phyloP scores from a whole-genome alignment of 2,113 vertebrate species.

The Leucopternis melanops region DNA sequence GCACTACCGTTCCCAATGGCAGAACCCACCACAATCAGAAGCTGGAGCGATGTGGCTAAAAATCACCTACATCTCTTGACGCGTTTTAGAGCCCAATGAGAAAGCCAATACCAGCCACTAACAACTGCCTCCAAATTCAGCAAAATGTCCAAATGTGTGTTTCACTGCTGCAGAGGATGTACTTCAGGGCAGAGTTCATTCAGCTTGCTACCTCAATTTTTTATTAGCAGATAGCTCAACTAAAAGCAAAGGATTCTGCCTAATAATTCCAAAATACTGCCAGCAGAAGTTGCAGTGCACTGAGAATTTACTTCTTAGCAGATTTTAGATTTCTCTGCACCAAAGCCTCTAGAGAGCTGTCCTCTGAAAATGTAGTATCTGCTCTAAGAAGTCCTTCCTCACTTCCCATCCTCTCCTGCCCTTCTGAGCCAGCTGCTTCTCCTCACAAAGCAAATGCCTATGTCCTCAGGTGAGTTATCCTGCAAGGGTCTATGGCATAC shows the following conservation, averaged over 20 bases:
- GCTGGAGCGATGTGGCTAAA: accelerated
- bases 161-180: neutral
- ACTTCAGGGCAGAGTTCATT: neutral
- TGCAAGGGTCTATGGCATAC: neutral
- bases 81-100: neutral
- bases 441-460: neutral
- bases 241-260: neutral
- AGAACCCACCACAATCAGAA: neutral
- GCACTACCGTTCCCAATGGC: neutral
- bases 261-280: neutral
- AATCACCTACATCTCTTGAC: neutral
- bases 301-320: neutral
- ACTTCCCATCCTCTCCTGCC: neutral
- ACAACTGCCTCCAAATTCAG: neutral
- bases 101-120: neutral
- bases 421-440: neutral
- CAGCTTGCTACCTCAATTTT: neutral
- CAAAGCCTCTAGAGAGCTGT: neutral
- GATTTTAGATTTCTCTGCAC: neutral
- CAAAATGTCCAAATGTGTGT: neutral
- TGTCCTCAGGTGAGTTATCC: neutral
- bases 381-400: neutral
- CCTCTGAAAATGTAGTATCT: neutral
- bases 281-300: neutral
- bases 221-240: neutral